Evolutionary conservation across 2,113 vertebrate genomes (phyloP).

Genomic region (Ammodytes dubius): DNA sequence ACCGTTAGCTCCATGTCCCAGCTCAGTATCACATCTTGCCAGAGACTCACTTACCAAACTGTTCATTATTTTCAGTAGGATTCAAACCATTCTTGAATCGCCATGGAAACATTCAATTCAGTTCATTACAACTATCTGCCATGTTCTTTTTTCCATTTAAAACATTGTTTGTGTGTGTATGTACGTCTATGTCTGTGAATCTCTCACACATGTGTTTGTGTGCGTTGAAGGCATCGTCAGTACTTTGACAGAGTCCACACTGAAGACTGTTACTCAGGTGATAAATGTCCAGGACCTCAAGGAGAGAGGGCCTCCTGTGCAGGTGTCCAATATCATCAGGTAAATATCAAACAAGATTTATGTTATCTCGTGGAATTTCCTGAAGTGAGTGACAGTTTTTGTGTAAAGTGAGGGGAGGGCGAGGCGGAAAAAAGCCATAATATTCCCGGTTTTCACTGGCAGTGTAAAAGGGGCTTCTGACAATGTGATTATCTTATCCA

Average conservation of each 20-base stretch:
- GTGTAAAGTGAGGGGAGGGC: neutral
- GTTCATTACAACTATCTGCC: neutral
- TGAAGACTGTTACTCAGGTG: conserved; percentile 93
- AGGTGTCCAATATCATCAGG: conserved; percentile 84
- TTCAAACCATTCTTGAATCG: neutral
- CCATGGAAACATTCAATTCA: neutral
- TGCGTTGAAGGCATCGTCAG: conserved; percentile 78
- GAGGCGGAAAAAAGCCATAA: neutral
- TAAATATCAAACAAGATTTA: conserved; percentile 66
- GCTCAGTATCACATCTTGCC: neutral
- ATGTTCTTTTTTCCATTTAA: neutral
- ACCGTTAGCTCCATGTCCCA: neutral
- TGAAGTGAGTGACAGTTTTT: neutral
- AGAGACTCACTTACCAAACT: neutral
- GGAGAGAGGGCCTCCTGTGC: conserved; percentile 73
- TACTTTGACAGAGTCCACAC: conserved; percentile 90
- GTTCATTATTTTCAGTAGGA: neutral
- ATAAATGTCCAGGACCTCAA: conserved; percentile 93
- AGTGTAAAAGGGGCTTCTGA: no score
- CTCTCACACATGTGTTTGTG: conserved; percentile 1
- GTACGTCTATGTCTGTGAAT: neutral
- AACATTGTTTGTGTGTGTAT: neutral
- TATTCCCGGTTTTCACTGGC: neutral
- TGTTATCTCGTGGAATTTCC: neutral
- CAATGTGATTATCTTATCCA: no score